Evolutionary conservation across 2,888 invertebrate species (phyloP), one percentile per base, ranked within the genome.

Genomic region (Melipona bicolor): DNA sequence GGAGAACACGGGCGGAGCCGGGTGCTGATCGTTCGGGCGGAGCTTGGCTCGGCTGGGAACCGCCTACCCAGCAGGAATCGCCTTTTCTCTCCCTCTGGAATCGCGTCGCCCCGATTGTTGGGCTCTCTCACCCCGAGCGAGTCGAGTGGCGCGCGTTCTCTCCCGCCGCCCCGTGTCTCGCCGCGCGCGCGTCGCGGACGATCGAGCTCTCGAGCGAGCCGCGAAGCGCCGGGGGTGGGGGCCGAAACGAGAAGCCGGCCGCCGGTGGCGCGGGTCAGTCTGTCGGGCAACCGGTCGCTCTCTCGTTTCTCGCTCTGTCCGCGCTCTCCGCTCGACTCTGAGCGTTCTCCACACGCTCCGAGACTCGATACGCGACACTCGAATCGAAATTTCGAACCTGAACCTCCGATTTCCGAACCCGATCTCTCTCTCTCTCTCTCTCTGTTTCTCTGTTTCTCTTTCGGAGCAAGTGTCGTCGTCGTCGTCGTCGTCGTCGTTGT

Each of bases 241-340:
- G 90, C 87, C 84, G 87, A 86, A 91, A 92, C 90, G 92, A 92
- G 92, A 91, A 93, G 92, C 91, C 93, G 92, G 93, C 92, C 92
- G 92, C 91, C 91, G 90, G 91, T 92, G 91, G 92, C 92, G 92
- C 92, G 93, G 93, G 94, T 94, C 94, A 94, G 94, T 94, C 94
- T 93, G 93, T 94, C 94, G 93, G 93, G 92, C 94, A 93, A 93
- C 93, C 93, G 94, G 94, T 94, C 93, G 94, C 94, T 94, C 93
- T 93, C 92, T 93, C 91, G 92, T 91, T 91, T 88, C 89, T 88
- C 91, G 91, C 88, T 92, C 92, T 88, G 92, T 91, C 94, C 95
- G 95, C 95, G 95, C 88, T 91, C 86, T 87, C 89, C 89, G 89
- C 90, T 83, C 79, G 84, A 74, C 70, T 56, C 84, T 27, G 81